Percentiles rank a stretch among this genome's conserved stretches.
phyloP scores from a whole-genome alignment of 2,113 vertebrate species.

The Aplodontia rufa region DNA sequence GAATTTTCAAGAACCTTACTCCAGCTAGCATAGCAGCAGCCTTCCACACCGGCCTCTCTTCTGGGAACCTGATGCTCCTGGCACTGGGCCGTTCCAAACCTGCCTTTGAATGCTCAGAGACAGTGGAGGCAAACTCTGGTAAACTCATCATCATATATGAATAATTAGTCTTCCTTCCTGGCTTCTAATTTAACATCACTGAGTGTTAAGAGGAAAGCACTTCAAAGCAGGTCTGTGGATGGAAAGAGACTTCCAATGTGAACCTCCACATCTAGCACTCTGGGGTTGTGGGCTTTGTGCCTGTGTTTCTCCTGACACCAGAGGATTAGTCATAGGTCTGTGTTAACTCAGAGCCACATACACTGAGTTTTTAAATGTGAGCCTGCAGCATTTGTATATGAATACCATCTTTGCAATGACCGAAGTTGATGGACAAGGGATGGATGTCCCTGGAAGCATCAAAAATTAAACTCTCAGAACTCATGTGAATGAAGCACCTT shows the following conservation, averaged over 20 bases:
- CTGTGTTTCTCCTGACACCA: neutral
- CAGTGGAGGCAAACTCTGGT: neutral
- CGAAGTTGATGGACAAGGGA: neutral
- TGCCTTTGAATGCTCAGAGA: too few relatives aligned
- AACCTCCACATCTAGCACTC: neutral
- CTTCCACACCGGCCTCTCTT: neutral
- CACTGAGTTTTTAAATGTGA: neutral
- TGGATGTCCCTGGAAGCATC: neutral
- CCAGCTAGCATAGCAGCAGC: accelerated
- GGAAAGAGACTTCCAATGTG: neutral
- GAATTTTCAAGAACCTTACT: neutral
- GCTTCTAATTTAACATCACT: neutral
- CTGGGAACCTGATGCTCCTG: neutral
- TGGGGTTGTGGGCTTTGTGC: neutral
- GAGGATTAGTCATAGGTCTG: neutral
- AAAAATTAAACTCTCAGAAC: neutral
- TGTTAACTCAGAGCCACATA: neutral
- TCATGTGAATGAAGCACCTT: neutral
- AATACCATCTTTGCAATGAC: neutral
- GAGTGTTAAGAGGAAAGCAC: neutral
- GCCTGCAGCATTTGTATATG: neutral
- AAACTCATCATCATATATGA: neutral
- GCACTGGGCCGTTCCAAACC: neutral
- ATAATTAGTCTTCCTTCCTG: neutral
- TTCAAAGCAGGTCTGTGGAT: neutral